phyloP scores from a whole-genome alignment of 2,888 invertebrate species.

The Hermaeophaga mercurialis region DNA sequence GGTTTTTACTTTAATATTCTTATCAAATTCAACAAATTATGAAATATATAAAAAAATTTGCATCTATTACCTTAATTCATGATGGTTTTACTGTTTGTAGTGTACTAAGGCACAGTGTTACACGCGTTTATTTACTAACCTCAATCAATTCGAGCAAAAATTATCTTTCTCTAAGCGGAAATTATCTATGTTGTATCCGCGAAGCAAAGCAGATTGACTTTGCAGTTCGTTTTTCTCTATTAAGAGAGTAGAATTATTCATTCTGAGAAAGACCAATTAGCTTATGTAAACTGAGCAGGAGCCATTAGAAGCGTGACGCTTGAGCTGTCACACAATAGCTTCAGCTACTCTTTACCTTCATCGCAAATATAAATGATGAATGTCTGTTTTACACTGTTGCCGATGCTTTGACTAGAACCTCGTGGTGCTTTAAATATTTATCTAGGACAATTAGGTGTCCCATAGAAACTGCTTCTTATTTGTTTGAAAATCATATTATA shows the following conservation, averaged over 20 bases:
- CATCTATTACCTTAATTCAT: too few species aligned
- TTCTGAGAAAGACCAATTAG: slow-evolving; percentile 29
- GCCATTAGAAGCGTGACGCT: slow-evolving; percentile 27
- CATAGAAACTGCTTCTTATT: too few species aligned
- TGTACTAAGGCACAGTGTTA: too few species aligned
- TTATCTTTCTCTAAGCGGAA: background rate
- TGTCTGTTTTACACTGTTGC: slow-evolving; percentile 12
- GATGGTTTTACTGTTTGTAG: too few species aligned
- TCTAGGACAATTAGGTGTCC: background rate
- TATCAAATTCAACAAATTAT: too few species aligned
- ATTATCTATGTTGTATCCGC: background rate
- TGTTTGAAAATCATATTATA: too few species aligned
- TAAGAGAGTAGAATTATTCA: slow-evolving; percentile 17
- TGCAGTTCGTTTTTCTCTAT: slow-evolving; percentile 15
- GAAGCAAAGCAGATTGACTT: slow-evolving; percentile 8
- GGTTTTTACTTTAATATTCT: too few species aligned
- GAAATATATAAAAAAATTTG: too few species aligned
- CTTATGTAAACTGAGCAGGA: slow-evolving; percentile 27
- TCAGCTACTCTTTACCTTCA: slow-evolving; percentile 16
- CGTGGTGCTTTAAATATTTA: background rate
- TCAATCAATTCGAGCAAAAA: too few species aligned
- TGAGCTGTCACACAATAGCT: slow-evolving; percentile 30
- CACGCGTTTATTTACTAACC: too few species aligned
- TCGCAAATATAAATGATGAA: slow-evolving; percentile 28
- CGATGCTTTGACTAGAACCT: slow-evolving; percentile 2